Base-by-base conservation (phyloP, 2,888 invertebrate genomes). In the Erannis defoliaria region DNA sequence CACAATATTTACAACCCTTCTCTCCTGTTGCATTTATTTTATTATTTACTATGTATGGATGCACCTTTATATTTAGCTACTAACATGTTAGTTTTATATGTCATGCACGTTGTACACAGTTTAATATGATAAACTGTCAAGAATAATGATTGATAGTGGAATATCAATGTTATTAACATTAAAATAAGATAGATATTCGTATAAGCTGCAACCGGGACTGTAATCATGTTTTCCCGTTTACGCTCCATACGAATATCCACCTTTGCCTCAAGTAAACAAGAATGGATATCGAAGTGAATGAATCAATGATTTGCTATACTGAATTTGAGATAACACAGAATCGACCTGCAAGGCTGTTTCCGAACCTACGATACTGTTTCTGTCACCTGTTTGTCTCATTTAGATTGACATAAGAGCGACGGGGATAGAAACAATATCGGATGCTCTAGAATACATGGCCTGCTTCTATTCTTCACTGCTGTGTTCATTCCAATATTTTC, bases 1-100 rank as follows among this genome's bases (percentile, higher is more conserved):
- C 26, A 62, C 55, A 21, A 35, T 12, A 8, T 21, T 19, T 14
- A 4, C 14, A 51, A 62, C 29, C 37, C 21, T 53, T 63, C 33
- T 58, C 29, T 55, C 69, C 66, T 71, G 56, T 63, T 76, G 82
- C 81, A 82, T 81, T 81, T 78, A 78, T 70, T 73, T 73, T 54
- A 55, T 21, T 59, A 64, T 49, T 57, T 61, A 58, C 38, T 46
- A 42, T 55, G 49, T 66, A 62, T 35, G 61, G 16, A 57, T 61
- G 56, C 63, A 70, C 60, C 37, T 56, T 53, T 61, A 18, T 33
- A 21, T 53, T 58, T 60, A 64, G 58, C 46, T 48, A 60, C 49
- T 65, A 66, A 59, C 57, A 53, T 67, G 23, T 42, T 56, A 61
- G 53, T 46, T 46, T 31, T 12, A 9, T 46, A 46, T 33, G 12